Percentiles rank a stretch among this genome's conserved stretches.
phyloP scores from a whole-genome alignment of 2,888 invertebrate species.

The Tetranychus truncatus region DNA sequence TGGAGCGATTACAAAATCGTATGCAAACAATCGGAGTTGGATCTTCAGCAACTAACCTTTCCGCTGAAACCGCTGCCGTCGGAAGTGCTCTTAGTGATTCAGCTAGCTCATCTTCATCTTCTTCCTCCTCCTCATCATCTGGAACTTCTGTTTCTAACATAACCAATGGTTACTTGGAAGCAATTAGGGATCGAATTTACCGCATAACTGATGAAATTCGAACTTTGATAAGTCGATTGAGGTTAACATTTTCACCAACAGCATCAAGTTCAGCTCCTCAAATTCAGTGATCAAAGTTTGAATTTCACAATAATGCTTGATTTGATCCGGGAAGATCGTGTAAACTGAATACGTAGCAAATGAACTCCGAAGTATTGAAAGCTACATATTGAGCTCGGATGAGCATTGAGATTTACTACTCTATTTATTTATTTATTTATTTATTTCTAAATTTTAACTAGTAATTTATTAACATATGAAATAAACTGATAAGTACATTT shows the following conservation, averaged over 20 bases:
- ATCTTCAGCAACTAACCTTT: background rate
- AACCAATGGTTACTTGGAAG: background rate
- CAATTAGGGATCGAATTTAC: constrained; percentile 6
- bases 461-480: no score
- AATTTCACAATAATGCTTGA: no score
- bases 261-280: background rate
- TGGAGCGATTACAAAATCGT: constrained; percentile 9
- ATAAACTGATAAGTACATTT: no score
- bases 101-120: background rate
- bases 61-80: background rate
- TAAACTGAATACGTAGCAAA: no score
- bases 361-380: no score
- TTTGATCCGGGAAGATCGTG: no score
- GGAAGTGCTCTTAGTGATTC: background rate
- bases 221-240: background rate
- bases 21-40: background rate
- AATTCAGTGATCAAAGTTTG: no score
- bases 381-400: no score
- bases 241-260: background rate
- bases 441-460: no score
- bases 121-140: no score
- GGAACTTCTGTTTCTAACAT: background rate
- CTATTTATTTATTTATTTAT: no score
- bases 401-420: no score
- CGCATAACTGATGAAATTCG: constrained; percentile 10